Evolutionary conservation across 2,888 invertebrate genomes (phyloP).

Genomic region (Protodeltote pygarga): DNA sequence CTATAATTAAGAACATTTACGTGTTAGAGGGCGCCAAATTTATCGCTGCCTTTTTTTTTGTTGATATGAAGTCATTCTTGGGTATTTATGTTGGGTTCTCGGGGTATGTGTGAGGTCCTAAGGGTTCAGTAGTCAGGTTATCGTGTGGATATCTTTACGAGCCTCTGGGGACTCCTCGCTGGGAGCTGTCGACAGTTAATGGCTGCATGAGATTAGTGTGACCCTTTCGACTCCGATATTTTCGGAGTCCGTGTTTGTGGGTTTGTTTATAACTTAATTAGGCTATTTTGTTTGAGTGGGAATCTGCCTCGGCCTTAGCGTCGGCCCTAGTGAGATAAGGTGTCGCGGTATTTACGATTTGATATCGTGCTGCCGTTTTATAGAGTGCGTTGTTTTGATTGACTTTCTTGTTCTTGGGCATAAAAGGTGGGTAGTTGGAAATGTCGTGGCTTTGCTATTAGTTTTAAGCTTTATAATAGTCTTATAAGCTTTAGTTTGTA

Average conservation of each 20-base stretch:
- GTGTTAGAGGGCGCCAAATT: constrained; percentile 85
- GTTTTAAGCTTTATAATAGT: constrained; percentile 9
- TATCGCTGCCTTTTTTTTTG: constrained; percentile 86
- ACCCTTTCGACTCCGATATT: constrained; percentile 69
- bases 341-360: constrained; percentile 85
- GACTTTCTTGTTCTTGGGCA: constrained; percentile 53
- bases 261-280: constrained; percentile 87
- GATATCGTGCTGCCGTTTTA: constrained; percentile 66
- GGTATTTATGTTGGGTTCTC: constrained; percentile 80
- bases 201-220: constrained; percentile 79
- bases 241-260: constrained; percentile 82
- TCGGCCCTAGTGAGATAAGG: constrained; percentile 81
- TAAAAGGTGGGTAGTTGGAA: constrained; percentile 33
- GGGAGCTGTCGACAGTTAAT: constrained; percentile 85
- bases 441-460: constrained; percentile 8
- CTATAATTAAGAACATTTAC: constrained; percentile 86
- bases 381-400: constrained; percentile 72
- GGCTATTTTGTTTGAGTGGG: constrained; percentile 84
- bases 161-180: constrained; percentile 77
- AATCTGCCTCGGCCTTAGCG: constrained; percentile 72
- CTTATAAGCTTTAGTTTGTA: not conserved
- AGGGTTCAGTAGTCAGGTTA: constrained; percentile 81
- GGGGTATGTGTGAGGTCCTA: constrained; percentile 81
- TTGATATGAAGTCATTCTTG: constrained; percentile 82
- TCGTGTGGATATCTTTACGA: constrained; percentile 86